Evolutionary conservation across 2,888 invertebrate species (phyloP), one percentile per base, ranked within the genome.

Genomic region (Drosophila colorata): DNA sequence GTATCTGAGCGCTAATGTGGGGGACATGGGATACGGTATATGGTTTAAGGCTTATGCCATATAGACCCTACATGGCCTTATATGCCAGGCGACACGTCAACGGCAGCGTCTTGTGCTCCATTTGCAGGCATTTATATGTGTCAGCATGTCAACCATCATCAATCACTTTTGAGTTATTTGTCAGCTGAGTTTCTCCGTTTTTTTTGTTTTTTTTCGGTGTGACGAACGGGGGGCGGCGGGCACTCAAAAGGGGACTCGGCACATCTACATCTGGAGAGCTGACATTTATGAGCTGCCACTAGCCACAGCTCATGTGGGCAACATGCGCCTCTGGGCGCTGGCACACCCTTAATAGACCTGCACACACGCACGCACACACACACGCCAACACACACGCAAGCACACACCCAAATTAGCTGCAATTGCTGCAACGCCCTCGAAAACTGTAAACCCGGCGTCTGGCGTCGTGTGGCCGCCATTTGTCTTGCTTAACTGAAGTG

Each of bases 91-190:
- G 69, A 80, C 74, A 80, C 67, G 80, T 82, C 80, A 87, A 60
- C 66, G 75, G 52, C 84, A 80, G 66, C 66, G 80, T 71, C 80
- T 66, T 67, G 65, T 69, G 74, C 86, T 61, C 88, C 83, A 85
- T 85, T 85, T 87, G 74, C 70, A 66, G 73, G 88, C 83, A 87
- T 84, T 84, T 84, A 84, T 87, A 85, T 87, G 82, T 84, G 88
- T 84, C 83, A 85, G 72, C 82, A 74, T 87, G 83, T 87, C 83
- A 81, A 69, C 66, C 72, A 69, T 79, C 83, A 84, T 84, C 83
- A 84, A 84, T 84, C 83, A 84, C 83, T 81, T 81, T 77, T 79
- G 77, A 87, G 85, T 85, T 83, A 87, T 87, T 83, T 87, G 85
- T 83, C 79, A 87, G 87, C 67, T 68, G 77, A 65, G 71, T 68